These are phyloP conservation scores for Anthoscopus minutus DNA, from an alignment of 2,113 vertebrate genomes.

Conservation along the genomic window DNA sequence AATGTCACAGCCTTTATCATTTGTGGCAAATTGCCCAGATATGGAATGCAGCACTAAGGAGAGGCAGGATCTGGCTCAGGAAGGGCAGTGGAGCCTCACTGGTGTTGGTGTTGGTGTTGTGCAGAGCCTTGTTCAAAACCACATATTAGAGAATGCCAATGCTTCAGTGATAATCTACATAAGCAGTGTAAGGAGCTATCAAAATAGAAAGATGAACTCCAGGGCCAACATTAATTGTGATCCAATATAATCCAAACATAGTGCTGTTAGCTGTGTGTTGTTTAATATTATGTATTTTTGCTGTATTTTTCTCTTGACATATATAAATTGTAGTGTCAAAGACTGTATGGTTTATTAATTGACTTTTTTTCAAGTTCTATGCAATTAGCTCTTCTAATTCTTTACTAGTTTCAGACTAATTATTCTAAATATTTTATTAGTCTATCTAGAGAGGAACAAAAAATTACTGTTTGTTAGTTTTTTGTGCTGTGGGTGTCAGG, in stretches of 20 bases:
- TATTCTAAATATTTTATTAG: constrained; percentile 49
- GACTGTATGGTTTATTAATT: constrained; percentile 57
- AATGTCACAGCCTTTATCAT: constrained; percentile 16
- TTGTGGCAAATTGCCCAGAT: constrained; percentile 6
- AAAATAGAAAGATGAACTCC: constrained; percentile 63
- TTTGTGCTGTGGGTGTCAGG: neutral
- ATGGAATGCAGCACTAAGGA: neutral
- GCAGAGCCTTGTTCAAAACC: neutral
- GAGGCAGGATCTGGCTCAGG: neutral
- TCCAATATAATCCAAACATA: constrained; percentile 70
- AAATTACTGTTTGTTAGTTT: constrained; percentile 15
- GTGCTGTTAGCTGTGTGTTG: constrained; percentile 68
- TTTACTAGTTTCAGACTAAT: constrained; percentile 48
- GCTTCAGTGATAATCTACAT: constrained; percentile 36
- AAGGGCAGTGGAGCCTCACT: neutral
- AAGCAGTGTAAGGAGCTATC: constrained; percentile 45
- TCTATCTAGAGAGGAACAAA: neutral
- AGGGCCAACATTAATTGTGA: constrained; percentile 57
- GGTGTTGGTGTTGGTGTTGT: neutral
- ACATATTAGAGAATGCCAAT: neutral
- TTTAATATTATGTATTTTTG: constrained; percentile 44
- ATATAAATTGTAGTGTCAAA: constrained; percentile 59
- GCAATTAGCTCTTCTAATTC: constrained; percentile 54
- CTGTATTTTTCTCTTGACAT: constrained; percentile 40
- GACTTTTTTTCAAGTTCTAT: constrained; percentile 39